Conservation (phyloP, 2,888 invertebrate species). For the Epirrita christyi region DNA sequence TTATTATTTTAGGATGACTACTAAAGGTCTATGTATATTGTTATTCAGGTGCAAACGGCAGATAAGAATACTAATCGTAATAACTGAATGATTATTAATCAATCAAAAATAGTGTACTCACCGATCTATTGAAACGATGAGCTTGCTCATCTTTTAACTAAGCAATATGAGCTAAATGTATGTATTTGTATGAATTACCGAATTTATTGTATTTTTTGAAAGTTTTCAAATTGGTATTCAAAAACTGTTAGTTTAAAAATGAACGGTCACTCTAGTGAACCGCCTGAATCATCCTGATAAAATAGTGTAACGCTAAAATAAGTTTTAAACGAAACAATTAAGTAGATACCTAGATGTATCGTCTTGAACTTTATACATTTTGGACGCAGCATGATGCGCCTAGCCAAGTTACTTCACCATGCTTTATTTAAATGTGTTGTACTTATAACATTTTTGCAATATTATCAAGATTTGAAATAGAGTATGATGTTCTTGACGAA, state of each 20-base stretch:
- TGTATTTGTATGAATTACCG: constrained; percentile 15
- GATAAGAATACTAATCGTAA: background rate
- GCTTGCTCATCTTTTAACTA: too few species aligned
- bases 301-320: background rate
- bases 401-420: constrained; percentile 6
- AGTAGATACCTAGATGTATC: background rate
- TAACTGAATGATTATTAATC: constrained; percentile 1
- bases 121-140: constrained; percentile 12
- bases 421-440: constrained; percentile 22
- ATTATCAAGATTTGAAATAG: constrained; percentile 33
- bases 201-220: constrained; percentile 16
- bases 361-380: constrained; percentile 5
- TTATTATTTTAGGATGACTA: constrained; percentile 3
- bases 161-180: constrained; percentile 4
- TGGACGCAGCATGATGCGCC: constrained; percentile 8
- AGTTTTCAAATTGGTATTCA: too few species aligned
- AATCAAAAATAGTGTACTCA: constrained; percentile 9
- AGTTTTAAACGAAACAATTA: constrained; percentile 3
- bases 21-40: background rate
- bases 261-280: too few species aligned
- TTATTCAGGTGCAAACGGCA: constrained; percentile 1
- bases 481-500: constrained; percentile 24
- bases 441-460: constrained; percentile 32
- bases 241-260: too few species aligned
- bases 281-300: too few species aligned